phyloP scores from a whole-genome alignment of 1,140 invertebrate genomes.

The Drosophila jambulina region DNA sequence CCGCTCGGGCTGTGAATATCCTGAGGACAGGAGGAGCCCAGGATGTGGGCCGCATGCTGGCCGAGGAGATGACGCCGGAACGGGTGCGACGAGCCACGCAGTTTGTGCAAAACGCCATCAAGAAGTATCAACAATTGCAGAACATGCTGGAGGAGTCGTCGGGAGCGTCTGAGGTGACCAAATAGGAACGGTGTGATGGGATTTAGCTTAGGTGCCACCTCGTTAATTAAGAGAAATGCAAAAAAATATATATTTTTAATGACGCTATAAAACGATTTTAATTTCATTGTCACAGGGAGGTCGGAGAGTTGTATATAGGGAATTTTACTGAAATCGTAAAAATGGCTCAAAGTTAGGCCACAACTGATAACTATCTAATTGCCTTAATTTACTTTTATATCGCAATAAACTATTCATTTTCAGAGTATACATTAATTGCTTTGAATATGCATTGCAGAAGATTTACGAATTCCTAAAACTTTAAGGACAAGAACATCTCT shows the following conservation, averaged over 20 bases:
- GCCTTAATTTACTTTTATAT: background rate
- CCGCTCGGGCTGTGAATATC: slow-evolving; percentile 86
- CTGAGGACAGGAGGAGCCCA: slow-evolving; percentile 69
- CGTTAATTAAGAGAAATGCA: slow-evolving; percentile 43
- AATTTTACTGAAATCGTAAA: background rate
- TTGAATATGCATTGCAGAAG: no score
- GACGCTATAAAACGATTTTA: slow-evolving; percentile 40
- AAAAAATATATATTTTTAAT: slow-evolving; percentile 56
- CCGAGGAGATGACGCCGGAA: slow-evolving; percentile 84
- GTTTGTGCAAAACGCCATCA: slow-evolving; percentile 88
- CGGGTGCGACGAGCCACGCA: slow-evolving; percentile 87
- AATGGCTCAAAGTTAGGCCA: background rate
- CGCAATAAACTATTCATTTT: no score
- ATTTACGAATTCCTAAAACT: no score
- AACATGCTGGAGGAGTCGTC: slow-evolving; percentile 43
- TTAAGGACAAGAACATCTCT: no score
- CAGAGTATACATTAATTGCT: background rate
- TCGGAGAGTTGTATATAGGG: background rate
- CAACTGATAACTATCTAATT: background rate
- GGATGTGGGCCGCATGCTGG: slow-evolving; percentile 73
- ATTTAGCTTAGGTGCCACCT: slow-evolving; percentile 42
- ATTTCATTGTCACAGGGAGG: background rate
- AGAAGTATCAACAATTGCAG: slow-evolving; percentile 87
- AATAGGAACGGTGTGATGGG: slow-evolving; percentile 14
- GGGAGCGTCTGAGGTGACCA: slow-evolving; percentile 2